Percentiles rank a stretch among this genome's conserved stretches.
These are phyloP conservation scores for Camelus bactrianus DNA, from an alignment of 2,113 vertebrate species.

Conservation along the genomic window DNA sequence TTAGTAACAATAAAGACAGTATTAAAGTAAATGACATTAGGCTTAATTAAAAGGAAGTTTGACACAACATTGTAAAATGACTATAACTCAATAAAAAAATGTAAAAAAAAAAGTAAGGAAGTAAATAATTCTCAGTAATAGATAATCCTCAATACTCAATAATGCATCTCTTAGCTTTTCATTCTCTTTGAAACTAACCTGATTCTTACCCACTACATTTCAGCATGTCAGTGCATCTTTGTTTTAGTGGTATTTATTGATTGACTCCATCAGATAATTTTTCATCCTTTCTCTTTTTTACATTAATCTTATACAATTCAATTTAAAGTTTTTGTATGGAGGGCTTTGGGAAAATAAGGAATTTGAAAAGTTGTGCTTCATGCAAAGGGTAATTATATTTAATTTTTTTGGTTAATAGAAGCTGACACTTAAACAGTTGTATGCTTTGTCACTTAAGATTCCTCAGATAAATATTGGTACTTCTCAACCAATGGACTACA, in stretches of 20 bases:
- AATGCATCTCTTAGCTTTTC: background rate
- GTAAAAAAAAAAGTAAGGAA: background rate
- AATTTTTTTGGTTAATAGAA: slow-evolving; percentile 53
- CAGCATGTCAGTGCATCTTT: background rate
- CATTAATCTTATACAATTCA: slow-evolving; percentile 28
- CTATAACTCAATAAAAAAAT: too few relatives aligned
- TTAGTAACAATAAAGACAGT: slow-evolving; percentile 37
- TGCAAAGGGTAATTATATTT: slow-evolving; percentile 35
- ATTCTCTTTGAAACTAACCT: background rate
- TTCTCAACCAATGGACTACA: slow-evolving; percentile 95
- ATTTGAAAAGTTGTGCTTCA: slow-evolving; percentile 54
- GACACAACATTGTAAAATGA: too few relatives aligned
- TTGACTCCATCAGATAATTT: background rate
- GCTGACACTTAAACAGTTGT: slow-evolving; percentile 57
- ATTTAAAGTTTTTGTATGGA: slow-evolving; percentile 53
- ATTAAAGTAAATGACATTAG: slow-evolving; percentile 42
- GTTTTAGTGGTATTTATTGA: slow-evolving; percentile 35
- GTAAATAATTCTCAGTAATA: slow-evolving; percentile 11
- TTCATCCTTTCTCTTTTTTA: slow-evolving; percentile 32
- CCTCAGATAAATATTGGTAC: slow-evolving; percentile 94
- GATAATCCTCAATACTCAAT: slow-evolving; percentile 5
- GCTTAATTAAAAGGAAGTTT: background rate
- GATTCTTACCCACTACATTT: background rate
- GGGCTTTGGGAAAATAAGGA: slow-evolving; percentile 38
- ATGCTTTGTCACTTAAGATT: slow-evolving; percentile 88